A percentile compares a stretch with the other conserved stretches of the same genome.
Evolutionary conservation across 2,113 vertebrate species (phyloP).

Genomic region (Anser brachyrhynchus): DNA sequence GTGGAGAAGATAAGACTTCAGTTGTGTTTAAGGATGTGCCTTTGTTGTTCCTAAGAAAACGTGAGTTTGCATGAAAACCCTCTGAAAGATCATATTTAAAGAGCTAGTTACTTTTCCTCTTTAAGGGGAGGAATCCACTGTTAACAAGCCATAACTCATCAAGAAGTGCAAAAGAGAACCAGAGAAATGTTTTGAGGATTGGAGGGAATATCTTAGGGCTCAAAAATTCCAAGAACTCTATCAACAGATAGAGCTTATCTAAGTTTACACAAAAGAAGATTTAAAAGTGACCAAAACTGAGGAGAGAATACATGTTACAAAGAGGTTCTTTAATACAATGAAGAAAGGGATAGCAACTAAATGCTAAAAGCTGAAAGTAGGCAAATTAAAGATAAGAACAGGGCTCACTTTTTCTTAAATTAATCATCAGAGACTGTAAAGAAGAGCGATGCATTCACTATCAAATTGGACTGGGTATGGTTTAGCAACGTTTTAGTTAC

Average conservation of each 20-base stretch:
- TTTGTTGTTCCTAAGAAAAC: not conserved
- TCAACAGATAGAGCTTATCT: too few species aligned
- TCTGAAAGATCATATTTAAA: not conserved
- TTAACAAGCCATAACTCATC: not conserved
- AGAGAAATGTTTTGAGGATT: not conserved
- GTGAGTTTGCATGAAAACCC: not conserved
- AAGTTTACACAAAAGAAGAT: not conserved
- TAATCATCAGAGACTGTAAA: not conserved
- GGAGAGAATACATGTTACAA: not conserved
- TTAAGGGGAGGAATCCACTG: not conserved
- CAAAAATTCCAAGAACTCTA: not conserved
- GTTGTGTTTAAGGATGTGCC: not conserved
- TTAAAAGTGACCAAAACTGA: not conserved
- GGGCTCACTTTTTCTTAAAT: not conserved
- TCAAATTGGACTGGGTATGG: not conserved
- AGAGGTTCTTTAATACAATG: not conserved
- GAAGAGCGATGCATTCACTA: not conserved
- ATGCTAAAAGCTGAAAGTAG: not conserved
- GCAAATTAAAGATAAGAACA: not conserved
- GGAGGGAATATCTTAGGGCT: not conserved
- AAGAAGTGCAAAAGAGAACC: not conserved
- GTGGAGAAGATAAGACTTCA: not conserved
- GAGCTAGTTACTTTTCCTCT: not conserved
- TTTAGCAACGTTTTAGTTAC: conserved; percentile 11
- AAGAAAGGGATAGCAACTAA: not conserved